phyloP scores from a whole-genome alignment of 2,797 vertebrate genomes.

The Melanotaenia pygmaea region DNA sequence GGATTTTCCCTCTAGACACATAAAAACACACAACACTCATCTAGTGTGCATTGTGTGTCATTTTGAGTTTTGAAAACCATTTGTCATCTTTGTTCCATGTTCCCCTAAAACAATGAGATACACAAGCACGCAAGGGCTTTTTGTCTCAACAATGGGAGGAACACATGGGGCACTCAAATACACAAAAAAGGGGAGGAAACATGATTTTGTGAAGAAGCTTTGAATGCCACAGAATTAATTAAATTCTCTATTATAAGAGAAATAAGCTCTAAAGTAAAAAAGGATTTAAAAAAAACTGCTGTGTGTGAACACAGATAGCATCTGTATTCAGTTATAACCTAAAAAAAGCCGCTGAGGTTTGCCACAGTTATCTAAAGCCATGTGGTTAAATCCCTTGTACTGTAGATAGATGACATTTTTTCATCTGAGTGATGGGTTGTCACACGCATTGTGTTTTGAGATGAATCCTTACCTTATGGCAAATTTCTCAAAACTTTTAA shows the following conservation, averaged over 20 bases:
- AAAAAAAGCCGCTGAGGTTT: slow-evolving; percentile 7
- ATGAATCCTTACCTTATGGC: background rate
- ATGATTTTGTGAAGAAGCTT: slow-evolving; percentile 10
- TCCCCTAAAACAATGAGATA: slow-evolving; percentile 44
- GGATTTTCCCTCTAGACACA: slow-evolving; percentile 35
- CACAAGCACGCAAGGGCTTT: slow-evolving; percentile 12
- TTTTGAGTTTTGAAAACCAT: slow-evolving; percentile 59
- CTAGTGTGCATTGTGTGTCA: slow-evolving; percentile 53
- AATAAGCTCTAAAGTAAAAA: slow-evolving; percentile 6
- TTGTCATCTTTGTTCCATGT: slow-evolving; percentile 67
- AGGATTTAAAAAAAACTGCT: background rate
- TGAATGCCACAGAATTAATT: slow-evolving; percentile 26
- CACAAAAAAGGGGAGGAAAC: background rate
- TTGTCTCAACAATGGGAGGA: slow-evolving; percentile 24
- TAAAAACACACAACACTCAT: slow-evolving; percentile 45
- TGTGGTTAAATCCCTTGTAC: background rate
- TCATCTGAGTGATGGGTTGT: background rate
- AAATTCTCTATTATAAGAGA: slow-evolving; percentile 3
- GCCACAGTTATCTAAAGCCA: background rate
- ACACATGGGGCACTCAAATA: slow-evolving; percentile 18
- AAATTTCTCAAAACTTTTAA: no score
- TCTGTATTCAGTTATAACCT: slow-evolving; percentile 27
- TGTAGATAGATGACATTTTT: background rate
- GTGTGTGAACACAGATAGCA: slow-evolving; percentile 16
- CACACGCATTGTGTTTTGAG: background rate